Base-by-base conservation (phyloP, 2,113 vertebrate genomes). In the Daubentonia madagascariensis region DNA sequence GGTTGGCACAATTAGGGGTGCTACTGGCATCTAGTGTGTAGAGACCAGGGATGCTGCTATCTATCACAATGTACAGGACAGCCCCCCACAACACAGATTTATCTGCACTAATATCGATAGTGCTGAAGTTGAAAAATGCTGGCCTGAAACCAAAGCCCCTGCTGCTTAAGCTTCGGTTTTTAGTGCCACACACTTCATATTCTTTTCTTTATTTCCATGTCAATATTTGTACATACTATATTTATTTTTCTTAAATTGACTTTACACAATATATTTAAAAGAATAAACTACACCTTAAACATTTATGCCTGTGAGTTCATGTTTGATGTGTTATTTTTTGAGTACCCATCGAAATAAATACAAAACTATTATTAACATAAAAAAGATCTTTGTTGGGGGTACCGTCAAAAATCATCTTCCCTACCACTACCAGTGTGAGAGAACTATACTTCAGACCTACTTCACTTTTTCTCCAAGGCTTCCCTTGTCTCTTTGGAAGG, bases 221-320 rank as follows among this genome's bases (percentile, higher is more conserved):
- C 16, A 52, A 88, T 65, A 85, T 68, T 84, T 76, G 35, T 63
- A 76, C 93, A 28, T n/a, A 89, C 17, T 35, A 20, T 3, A 16
- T 59, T 96, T 90, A 43, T 88, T 92, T 84, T 85, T 85, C 23
- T 84, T n/a, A 78, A 91, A 50, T 63, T 84, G 81, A 68, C 65
- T 79, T 94, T 65, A 90, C 48, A 37, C n/a, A 76, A 43, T 25
- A 16, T 43, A 48, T 17, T 85, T 92, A 45, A 76, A 85, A 43
- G n/a, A 68, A 59, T 57, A 57, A 89, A 70, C 59, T 48, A 13
- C 6, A 70, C 37, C 50, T 80, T 70, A 30, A 92, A 45, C 35
- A 81, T 3, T 59, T 32, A 32, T 54, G 12, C n/a, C 54, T 76
- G 9, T 54, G 12, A 76, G 80, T 65, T 54, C 43, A 63, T 28